Evolutionary conservation across 2,888 invertebrate species (phyloP).

Genomic region (Caenorhabditis becei): DNA sequence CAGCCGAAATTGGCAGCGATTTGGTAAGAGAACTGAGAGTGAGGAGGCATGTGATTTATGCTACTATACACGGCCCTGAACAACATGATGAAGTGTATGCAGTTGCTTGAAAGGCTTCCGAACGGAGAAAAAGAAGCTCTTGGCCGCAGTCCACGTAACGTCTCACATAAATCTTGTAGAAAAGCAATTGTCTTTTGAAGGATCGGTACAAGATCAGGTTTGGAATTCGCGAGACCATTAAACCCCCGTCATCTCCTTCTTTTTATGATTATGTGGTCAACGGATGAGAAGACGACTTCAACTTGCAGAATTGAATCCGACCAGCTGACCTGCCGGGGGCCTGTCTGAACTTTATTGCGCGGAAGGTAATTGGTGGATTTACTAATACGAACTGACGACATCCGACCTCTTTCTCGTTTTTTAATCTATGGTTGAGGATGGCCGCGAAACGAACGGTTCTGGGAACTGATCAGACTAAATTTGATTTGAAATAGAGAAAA

Average conservation of each 20-base stretch:
- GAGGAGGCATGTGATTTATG: constrained; percentile 35
- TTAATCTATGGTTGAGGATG: constrained; percentile 1
- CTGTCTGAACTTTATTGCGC: constrained; percentile 41
- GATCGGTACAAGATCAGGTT: constrained; percentile 43
- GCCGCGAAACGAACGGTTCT: neutral
- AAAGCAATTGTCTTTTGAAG: constrained; percentile 8
- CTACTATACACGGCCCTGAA: constrained; percentile 26
- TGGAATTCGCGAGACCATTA: constrained; percentile 50
- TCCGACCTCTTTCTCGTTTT: constrained; percentile 1
- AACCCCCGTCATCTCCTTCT: constrained; percentile 39
- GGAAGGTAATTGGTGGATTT: constrained; percentile 52
- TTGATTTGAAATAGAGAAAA: too few relatives aligned
- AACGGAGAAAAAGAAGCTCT: constrained; percentile 10
- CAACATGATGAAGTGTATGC: constrained; percentile 29
- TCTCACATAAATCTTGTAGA: constrained; percentile 25
- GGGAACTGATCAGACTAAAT: too few relatives aligned
- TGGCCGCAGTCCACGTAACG: constrained; percentile 9
- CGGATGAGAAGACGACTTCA: constrained; percentile 6
- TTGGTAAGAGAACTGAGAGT: neutral
- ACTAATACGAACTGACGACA: constrained; percentile 50
- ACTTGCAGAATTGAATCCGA: constrained; percentile 20
- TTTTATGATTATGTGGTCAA: constrained; percentile 55
- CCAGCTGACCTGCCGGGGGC: constrained; percentile 45
- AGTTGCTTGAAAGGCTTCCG: constrained; percentile 26
- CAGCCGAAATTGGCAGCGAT: constrained; percentile 45